These are phyloP conservation scores for Rafetus swinhoei DNA, from an alignment of 2,113 vertebrate species.

Conservation along the genomic window DNA sequence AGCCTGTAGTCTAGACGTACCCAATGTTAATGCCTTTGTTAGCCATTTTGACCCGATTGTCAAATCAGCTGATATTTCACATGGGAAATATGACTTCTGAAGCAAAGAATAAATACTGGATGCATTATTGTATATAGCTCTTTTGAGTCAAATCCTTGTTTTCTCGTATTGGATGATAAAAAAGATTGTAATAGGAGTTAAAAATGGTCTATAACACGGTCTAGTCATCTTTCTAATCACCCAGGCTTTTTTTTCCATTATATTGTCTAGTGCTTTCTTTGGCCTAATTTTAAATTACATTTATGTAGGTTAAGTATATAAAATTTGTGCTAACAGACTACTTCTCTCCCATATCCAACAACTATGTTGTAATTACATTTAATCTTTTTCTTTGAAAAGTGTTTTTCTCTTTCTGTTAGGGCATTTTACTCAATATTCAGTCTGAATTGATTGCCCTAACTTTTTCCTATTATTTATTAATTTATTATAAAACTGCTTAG, in stretches of 20 bases:
- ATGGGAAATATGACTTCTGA: not conserved
- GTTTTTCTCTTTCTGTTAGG: not conserved
- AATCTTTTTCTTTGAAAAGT: not conserved
- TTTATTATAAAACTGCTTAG: not conserved
- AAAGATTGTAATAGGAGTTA: not conserved
- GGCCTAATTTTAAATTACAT: not conserved
- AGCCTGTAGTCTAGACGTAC: too few species aligned
- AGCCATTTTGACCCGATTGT: not conserved
- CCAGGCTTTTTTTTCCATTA: not conserved
- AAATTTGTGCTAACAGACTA: not conserved
- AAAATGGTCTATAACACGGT: not conserved
- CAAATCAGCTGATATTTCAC: not conserved
- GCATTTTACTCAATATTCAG: not conserved
- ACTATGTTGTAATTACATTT: not conserved
- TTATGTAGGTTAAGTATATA: not conserved
- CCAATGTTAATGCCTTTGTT: not conserved
- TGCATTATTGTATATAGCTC: not conserved
- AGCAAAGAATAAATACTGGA: not conserved
- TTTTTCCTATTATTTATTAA: not conserved
- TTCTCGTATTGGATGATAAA: not conserved
- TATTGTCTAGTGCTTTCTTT: not conserved
- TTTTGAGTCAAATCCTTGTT: not conserved
- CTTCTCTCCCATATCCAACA: not conserved
- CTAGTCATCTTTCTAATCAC: not conserved
- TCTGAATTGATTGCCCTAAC: not conserved